Percentiles rank a stretch among this genome's conserved stretches.
Evolutionary conservation across 2,888 invertebrate species (phyloP).

Genomic region (Dryobota labecula): DNA sequence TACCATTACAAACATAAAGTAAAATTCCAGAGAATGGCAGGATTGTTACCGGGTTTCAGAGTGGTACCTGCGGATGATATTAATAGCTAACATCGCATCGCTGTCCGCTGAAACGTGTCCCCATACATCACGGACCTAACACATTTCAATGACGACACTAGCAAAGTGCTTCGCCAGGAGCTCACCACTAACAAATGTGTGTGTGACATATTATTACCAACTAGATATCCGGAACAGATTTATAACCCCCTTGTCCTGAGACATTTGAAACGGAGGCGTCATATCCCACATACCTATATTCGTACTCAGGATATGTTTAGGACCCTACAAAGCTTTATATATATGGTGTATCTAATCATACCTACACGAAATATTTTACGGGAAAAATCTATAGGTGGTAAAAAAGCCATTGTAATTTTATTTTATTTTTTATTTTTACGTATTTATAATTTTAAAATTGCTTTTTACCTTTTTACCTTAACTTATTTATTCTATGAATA

Average conservation of each 20-base stretch:
- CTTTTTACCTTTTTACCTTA: too few species aligned
- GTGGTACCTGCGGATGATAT: slow-evolving; percentile 48
- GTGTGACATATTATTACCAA: slow-evolving; percentile 40
- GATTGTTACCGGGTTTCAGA: slow-evolving; percentile 21
- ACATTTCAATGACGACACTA: slow-evolving; percentile 57
- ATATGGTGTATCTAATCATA: too few species aligned
- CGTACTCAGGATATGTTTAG: neutral
- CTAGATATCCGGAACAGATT: slow-evolving; percentile 49
- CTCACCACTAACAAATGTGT: slow-evolving; percentile 47
- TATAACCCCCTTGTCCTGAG: slow-evolving; percentile 39
- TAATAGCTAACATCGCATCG: slow-evolving; percentile 56
- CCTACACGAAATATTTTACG: too few species aligned
- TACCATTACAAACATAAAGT: slow-evolving; percentile 14
- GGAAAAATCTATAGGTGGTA: too few species aligned
- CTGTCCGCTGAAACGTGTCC: slow-evolving; percentile 47
- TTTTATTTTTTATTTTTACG: too few species aligned
- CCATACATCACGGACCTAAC: slow-evolving; percentile 53
- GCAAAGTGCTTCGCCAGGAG: slow-evolving; percentile 50
- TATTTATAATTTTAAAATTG: too few species aligned
- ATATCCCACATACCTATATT: slow-evolving; percentile 3
- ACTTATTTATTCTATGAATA: too few species aligned
- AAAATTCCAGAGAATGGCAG: slow-evolving; percentile 30
- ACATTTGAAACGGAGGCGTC: slow-evolving; percentile 1
- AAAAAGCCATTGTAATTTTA: too few species aligned
- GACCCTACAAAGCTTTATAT: neutral